Evolutionary conservation across 2,888 invertebrate genomes (phyloP).

Genomic region (Apodemia arnacis): DNA sequence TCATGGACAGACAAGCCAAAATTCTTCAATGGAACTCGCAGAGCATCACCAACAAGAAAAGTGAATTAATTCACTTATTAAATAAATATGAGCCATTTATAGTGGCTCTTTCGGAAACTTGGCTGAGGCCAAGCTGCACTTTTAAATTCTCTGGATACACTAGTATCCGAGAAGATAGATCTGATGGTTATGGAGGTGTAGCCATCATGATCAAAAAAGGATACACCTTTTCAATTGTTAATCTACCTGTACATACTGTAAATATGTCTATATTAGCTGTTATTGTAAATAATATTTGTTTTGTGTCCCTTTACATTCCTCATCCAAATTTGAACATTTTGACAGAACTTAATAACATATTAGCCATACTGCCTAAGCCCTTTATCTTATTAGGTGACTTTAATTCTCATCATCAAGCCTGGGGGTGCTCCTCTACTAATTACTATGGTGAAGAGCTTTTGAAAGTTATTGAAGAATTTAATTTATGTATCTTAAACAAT

Average conservation of each 20-base stretch:
- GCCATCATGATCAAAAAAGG: conserved; percentile 30
- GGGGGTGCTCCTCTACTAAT: background rate
- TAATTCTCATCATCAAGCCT: background rate
- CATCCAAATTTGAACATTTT: background rate
- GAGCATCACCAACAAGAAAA: background rate
- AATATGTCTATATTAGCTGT: background rate
- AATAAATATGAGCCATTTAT: conserved; percentile 36
- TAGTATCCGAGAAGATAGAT: conserved; percentile 30
- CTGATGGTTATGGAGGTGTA: conserved; percentile 39
- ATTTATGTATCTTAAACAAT: background rate
- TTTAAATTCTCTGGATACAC: conserved; percentile 26
- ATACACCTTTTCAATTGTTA: background rate
- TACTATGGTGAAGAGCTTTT: background rate
- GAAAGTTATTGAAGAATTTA: background rate
- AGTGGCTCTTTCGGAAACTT: conserved; percentile 33
- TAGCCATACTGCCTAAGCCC: background rate
- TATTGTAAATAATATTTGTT: background rate
- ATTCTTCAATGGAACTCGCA: conserved; percentile 33
- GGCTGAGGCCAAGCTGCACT: conserved; percentile 7
- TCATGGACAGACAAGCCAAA: background rate
- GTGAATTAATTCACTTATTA: conserved; percentile 12
- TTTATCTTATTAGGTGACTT: background rate
- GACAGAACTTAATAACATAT: background rate
- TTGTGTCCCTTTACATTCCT: background rate
- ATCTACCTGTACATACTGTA: background rate